Evolutionary conservation across 2,113 vertebrate species (phyloP).

Genomic region (Trichomycterus rosablanca): DNA sequence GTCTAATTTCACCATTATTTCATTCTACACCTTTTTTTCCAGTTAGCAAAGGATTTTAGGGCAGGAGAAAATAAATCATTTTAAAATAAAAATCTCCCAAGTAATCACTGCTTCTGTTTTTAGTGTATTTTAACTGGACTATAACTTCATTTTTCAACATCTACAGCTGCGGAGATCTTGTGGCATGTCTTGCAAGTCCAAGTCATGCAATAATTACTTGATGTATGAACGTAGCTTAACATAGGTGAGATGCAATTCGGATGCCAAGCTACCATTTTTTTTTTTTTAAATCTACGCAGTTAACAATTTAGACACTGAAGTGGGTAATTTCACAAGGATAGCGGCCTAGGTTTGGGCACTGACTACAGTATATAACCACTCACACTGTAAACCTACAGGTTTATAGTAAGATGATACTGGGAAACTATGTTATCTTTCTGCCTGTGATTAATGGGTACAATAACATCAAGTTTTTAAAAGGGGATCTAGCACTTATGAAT

Average conservation of each 20-base stretch:
- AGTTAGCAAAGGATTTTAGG: conserved; percentile 53
- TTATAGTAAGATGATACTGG: conserved; percentile 23
- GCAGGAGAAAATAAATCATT: conserved; percentile 18
- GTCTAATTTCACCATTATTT: conserved; percentile 53
- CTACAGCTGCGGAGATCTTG: conserved; percentile 27
- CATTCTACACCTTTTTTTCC: conserved; percentile 57
- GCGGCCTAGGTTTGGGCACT: conserved; percentile 8
- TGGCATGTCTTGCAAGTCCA: conserved; percentile 49
- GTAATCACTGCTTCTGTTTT: conserved; percentile 12
- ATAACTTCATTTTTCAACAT: conserved; percentile 19
- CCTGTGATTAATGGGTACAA: conserved; percentile 18
- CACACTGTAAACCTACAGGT: conserved; percentile 41
- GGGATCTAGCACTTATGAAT: not conserved
- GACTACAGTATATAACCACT: conserved; percentile 42
- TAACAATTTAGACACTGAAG: conserved; percentile 44
- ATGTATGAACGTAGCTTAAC: conserved; percentile 41
- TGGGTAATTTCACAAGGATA: conserved; percentile 50
- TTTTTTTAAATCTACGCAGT: too few species aligned
- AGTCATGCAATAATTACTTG: conserved; percentile 64
- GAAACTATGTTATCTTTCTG: not conserved
- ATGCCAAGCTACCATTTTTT: too few species aligned
- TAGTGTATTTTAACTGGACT: conserved; percentile 20
- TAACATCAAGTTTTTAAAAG: not conserved
- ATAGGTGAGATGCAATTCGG: too few species aligned
- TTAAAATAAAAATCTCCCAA: conserved; percentile 15